Evolutionary conservation across 2,888 invertebrate species (phyloP), one percentile per base, ranked within the genome.

Genomic region (Leptothorax acervorum): DNA sequence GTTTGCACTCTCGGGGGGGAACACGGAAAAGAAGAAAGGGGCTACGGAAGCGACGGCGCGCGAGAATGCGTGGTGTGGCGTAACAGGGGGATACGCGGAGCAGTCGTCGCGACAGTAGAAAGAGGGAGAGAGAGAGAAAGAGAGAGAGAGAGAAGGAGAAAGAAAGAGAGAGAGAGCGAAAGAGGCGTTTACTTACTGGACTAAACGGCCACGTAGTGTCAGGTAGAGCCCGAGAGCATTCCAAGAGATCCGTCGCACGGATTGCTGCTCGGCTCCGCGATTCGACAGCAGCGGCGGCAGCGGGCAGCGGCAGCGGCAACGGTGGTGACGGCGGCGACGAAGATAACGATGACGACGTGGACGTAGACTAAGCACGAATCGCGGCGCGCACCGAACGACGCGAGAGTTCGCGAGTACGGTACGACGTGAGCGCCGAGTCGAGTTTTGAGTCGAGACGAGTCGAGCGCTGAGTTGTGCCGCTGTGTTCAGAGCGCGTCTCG

Each of bases 101-200:
- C 42, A 84, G 83, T 87, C 86, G 89, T 86, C 85, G 81, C 84
- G 87, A 86, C 85, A 85, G 84, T 84, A 78, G 88, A 87, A 90
- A 90, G 89, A 91, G 75, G 89, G 85, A 89, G 90, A 92, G 91
- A 12, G 12, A 65, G 8, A 65, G 0, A 53, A 8, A 53, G 2
- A 51, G 4, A 18, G 9, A 70, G 1, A 53, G 79, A 84, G 88
- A 87, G 88, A 89, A 4, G 57, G 23, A 55, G 9, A 57, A 45
- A 62, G 9, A 31, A 12, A 73, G 12, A 71, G 53, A 53, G n/a
- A 55, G 60, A 60, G n/a, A 45, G 9, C 35, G 35, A 35, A 74
- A 87, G 89, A 89, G 73, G 28, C 28, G 85, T 90, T 92, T 92
- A 93, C 93, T 92, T 92, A 93, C 91, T 90, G 87, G 89, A 88